Percentiles rank a stretch among this genome's conserved stretches.
Conservation (phyloP, 2,797 vertebrate species). For the Platalea minor region DNA sequence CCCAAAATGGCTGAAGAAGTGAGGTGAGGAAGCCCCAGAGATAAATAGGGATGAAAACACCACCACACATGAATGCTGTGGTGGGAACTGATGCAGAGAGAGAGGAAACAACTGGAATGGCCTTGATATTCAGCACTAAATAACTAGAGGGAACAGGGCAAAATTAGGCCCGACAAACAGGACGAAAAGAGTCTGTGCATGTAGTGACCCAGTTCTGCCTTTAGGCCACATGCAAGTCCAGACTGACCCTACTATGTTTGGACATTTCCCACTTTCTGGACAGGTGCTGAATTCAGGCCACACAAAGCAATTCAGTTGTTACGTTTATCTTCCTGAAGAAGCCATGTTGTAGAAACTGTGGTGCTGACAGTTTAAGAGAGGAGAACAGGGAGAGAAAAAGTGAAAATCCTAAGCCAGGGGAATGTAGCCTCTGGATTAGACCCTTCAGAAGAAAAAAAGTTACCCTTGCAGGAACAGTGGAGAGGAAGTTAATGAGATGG, state of each 20-base stretch:
- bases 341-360: background rate
- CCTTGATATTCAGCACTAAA: background rate
- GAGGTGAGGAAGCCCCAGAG: background rate
- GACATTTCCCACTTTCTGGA: background rate
- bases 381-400: background rate
- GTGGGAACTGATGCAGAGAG: background rate
- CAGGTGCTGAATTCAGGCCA: background rate
- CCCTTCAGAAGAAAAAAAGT: background rate
- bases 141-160: background rate
- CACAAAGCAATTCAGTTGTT: background rate
- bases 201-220: background rate
- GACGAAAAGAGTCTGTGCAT: background rate
- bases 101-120: background rate
- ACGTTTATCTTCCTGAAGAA: fast-evolving
- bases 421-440: background rate
- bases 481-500: background rate
- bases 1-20: background rate
- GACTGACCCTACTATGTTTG: background rate
- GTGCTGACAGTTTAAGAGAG: background rate
- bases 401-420: background rate
- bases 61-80: background rate
- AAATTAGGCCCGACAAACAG: background rate
- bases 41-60: background rate
- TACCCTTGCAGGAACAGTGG: background rate
- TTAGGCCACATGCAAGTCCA: background rate